phyloP scores from a whole-genome alignment of 2,888 invertebrate species.

The Cephus pulcher region DNA sequence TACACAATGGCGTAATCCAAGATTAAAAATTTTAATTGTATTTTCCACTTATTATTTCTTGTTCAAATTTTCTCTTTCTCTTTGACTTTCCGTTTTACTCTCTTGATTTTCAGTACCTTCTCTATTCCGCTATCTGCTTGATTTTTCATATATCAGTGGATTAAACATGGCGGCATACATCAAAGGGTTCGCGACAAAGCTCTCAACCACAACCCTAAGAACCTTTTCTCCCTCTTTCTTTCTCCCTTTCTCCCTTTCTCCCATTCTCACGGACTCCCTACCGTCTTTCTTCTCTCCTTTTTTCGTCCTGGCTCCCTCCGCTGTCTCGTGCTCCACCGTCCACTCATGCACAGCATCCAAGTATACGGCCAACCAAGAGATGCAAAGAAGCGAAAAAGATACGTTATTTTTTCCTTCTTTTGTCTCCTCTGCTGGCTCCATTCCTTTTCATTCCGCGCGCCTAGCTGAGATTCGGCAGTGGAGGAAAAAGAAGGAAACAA shows the following conservation, averaged over 20 bases:
- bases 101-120: conserved; percentile 5
- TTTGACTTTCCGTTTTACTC: not conserved
- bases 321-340: not conserved
- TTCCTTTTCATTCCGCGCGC: not conserved
- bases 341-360: not conserved
- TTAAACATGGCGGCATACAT: conserved; percentile 42
- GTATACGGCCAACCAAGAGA: conserved; percentile 11
- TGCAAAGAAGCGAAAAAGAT: conserved; percentile 19
- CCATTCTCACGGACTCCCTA: conserved; percentile 14
- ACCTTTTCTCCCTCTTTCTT: not conserved
- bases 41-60: not conserved
- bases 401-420: conserved; percentile 21
- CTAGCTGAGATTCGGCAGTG: not conserved
- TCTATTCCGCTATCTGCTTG: conserved; percentile 27
- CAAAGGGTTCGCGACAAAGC: conserved; percentile 43
- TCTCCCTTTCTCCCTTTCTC: not conserved
- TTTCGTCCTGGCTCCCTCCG: conserved; percentile 17
- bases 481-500: not conserved
- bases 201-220: not conserved
- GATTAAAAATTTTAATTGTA: conserved; percentile 9
- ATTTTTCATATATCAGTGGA: conserved; percentile 42
- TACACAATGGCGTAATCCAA: conserved; percentile 23
- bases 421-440: conserved; percentile 16
- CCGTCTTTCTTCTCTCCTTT: conserved; percentile 23
- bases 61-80: conserved; percentile 11